Conservation (phyloP, 2,797 vertebrate species). For the Myotis vivesi region DNA sequence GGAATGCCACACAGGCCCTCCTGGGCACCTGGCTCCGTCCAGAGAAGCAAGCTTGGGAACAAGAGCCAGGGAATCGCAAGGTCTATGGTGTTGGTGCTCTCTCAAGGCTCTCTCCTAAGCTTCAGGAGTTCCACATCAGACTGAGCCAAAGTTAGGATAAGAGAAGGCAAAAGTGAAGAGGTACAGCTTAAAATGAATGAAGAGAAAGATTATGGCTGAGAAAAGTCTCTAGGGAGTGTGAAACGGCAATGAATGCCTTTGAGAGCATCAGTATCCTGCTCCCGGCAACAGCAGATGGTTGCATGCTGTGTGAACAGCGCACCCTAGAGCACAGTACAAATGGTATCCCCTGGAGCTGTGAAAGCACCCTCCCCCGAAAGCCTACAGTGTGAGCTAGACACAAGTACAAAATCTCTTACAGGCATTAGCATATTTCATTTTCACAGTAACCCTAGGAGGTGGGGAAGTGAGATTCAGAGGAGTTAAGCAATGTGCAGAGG, state of each 20-base stretch:
- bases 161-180: neutral
- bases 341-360: neutral
- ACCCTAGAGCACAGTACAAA: constrained; percentile 51
- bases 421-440: neutral
- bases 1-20: neutral
- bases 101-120: neutral
- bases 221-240: neutral
- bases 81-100: neutral
- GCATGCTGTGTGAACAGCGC: constrained; percentile 20
- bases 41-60: neutral
- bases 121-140: neutral
- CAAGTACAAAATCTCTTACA: neutral
- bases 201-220: neutral
- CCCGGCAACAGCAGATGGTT: neutral
- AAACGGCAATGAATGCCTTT: rapidly evolving
- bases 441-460: neutral
- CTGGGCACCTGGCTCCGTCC: neutral
- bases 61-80: neutral
- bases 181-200: neutral
- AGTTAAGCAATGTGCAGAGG: neutral
- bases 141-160: neutral
- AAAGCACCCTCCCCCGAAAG: neutral
- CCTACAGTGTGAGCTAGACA: rapidly evolving
- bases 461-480: neutral
- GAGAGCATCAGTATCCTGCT: neutral